Evolutionary conservation across 2,797 vertebrate species (phyloP).

Genomic region (Spinus olivaceus): DNA sequence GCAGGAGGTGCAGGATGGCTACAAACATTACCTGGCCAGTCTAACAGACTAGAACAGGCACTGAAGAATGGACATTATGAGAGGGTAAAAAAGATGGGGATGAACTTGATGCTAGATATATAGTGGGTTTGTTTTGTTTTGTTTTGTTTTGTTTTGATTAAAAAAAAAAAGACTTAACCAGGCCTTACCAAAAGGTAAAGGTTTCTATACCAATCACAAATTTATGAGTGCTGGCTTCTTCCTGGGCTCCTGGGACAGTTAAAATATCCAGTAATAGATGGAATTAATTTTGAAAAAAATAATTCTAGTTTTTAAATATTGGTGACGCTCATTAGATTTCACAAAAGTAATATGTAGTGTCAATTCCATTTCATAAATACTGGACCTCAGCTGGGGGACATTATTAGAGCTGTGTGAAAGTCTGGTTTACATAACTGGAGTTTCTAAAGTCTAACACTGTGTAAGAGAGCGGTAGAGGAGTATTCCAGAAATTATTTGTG

Average conservation of each 20-base stretch:
- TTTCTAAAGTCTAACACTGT: background rate
- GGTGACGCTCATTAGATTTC: constrained; percentile 38
- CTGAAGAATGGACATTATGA: too few relatives aligned
- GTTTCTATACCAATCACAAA: background rate
- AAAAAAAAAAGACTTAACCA: background rate
- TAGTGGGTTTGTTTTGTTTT: rapidly evolving
- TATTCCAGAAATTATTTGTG: background rate
- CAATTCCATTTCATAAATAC: constrained; percentile 21
- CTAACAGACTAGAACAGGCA: background rate
- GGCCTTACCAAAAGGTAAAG: constrained; percentile 2
- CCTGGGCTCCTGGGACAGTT: background rate
- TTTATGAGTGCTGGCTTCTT: background rate
- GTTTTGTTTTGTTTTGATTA: background rate
- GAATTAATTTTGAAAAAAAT: background rate
- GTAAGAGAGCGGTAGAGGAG: background rate
- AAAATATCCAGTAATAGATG: constrained; percentile 15
- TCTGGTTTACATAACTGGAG: background rate
- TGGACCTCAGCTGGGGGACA: background rate
- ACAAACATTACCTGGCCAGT: background rate
- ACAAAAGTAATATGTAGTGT: constrained; percentile 52
- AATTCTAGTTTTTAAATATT: constrained; percentile 44
- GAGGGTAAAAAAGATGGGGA: background rate
- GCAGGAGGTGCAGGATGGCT: background rate
- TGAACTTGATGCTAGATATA: background rate
- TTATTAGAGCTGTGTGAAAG: background rate